Evolutionary conservation across 2,797 vertebrate species (phyloP).

Genomic region (Scomberomorus guttatus): DNA sequence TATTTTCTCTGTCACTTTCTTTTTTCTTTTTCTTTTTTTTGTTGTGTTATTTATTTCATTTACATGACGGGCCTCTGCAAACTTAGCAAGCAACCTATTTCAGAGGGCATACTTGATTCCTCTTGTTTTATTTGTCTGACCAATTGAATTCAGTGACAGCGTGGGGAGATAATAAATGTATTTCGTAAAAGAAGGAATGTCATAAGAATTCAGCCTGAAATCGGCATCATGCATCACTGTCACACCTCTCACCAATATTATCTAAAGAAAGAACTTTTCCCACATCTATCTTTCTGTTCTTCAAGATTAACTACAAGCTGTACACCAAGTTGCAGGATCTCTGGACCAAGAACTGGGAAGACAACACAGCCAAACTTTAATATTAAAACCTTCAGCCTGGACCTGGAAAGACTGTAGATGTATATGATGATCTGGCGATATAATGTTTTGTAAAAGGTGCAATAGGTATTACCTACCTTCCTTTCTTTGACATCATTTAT

Average conservation of each 20-base stretch:
- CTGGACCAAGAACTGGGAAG: conserved; percentile 53
- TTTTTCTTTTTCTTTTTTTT: conserved; percentile 45
- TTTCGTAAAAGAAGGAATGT: conserved; percentile 62
- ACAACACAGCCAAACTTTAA: conserved; percentile 39
- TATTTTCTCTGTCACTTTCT: conserved; percentile 68
- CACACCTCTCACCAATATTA: conserved; percentile 30
- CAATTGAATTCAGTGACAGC: conserved; percentile 58
- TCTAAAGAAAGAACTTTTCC: conserved; percentile 32
- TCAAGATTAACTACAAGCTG: conserved; percentile 35
- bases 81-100: conserved; percentile 66
- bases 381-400: conserved; percentile 39
- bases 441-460: conserved; percentile 66
- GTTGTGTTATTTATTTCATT: conserved; percentile 85
- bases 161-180: conserved; percentile 43
- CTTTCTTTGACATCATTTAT: conserved; percentile 54
- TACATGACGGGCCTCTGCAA: conserved; percentile 77
- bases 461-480: conserved; percentile 50
- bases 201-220: conserved; percentile 53
- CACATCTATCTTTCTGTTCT: conserved; percentile 27
- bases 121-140: conserved; percentile 57
- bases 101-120: conserved; percentile 69
- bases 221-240: conserved; percentile 34
- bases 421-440: conserved; percentile 73
- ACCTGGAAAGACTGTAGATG: conserved; percentile 71
- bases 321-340: conserved; percentile 44